A percentile compares a stretch with the other conserved stretches of the same genome.
Conservation (phyloP, 1,140 invertebrate species). For the Gonatopus flavifemur region DNA sequence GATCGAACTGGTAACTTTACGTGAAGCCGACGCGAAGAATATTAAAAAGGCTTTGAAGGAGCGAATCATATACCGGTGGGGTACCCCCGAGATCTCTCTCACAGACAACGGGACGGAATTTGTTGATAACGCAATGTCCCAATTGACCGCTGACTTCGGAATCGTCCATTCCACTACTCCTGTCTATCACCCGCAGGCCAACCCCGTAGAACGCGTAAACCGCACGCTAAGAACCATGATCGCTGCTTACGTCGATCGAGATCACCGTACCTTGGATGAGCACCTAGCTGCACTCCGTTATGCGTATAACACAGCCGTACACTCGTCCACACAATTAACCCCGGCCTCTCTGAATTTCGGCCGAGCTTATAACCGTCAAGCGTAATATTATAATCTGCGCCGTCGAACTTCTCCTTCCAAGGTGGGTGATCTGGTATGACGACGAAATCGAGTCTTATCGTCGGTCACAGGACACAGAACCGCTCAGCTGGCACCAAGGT, state of each 20-base stretch:
- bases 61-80: slow-evolving; percentile 34
- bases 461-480: background rate
- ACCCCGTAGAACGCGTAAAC: slow-evolving; percentile 48
- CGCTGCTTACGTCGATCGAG: background rate
- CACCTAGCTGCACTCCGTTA: slow-evolving; percentile 40
- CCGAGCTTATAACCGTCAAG: background rate
- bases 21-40: slow-evolving; percentile 32
- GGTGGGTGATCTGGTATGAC: background rate
- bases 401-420: background rate
- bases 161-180: slow-evolving; percentile 30
- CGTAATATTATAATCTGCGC: slow-evolving; percentile 4
- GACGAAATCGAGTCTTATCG: background rate
- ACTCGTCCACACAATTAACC: slow-evolving; percentile 28
- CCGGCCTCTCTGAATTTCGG: slow-evolving; percentile 44
- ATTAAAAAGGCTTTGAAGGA: slow-evolving; percentile 33
- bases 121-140: slow-evolving; percentile 22
- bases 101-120: slow-evolving; percentile 55
- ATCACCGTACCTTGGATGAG: slow-evolving; percentile 26
- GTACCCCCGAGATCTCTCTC: slow-evolving; percentile 36
- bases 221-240: slow-evolving; percentile 34
- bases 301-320: slow-evolving; percentile 46
- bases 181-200: slow-evolving; percentile 46
- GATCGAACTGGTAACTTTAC: slow-evolving; percentile 19
- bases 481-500: background rate
- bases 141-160: slow-evolving; percentile 7